Evolutionary conservation across 2,113 vertebrate species (phyloP), one percentile per base, ranked within the genome.

Genomic region (Myrmecobius fasciatus): DNA sequence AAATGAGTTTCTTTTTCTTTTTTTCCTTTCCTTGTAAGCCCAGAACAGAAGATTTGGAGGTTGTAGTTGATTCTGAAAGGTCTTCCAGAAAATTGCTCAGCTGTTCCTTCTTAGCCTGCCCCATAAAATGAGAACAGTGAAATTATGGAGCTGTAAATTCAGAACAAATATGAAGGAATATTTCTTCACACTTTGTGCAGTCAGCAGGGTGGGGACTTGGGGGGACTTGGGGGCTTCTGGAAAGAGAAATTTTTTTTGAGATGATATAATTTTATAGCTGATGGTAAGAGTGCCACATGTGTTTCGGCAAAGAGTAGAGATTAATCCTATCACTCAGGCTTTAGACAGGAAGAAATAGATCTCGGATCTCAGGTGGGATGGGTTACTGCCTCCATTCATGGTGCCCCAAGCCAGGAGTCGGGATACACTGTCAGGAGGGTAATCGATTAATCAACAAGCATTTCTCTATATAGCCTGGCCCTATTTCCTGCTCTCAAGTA

Each of bases 51-150:
- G 54, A 83, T 75, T 83, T 93, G 3, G 75, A 0, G 0, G 36
- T 31, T 93, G 90, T 89, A 28, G 91, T 95, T 91, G 90, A 94
- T 94, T 96, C 92, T 92, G 93, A 88, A 96, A 94, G 46, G 53
- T 46, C 54, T 25, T 49, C 91, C 52, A 93, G 94, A 91, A 92
- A 94, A 92, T 91, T 8, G 4, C 52, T 95, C 90, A 67, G 96
- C 75, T 94, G 49, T 22, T 83, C 67, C 36, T 83, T 83, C 67
- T 83, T 83, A 22, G 20, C 90, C 94, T 94, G 92, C 88, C 52
- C 25, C 91, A 90, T 54, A 94, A 96, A 97, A 96, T 83, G 95
- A 97, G 93, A 93, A 92, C 90, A 94, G 95, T 93, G 94, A 92
- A 97, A 94, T 93, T 31, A 53, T 95, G 48, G 54, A 96, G 83